phyloP scores from a whole-genome alignment of 2,113 vertebrate genomes.

The Aptenodytes forsteri region DNA sequence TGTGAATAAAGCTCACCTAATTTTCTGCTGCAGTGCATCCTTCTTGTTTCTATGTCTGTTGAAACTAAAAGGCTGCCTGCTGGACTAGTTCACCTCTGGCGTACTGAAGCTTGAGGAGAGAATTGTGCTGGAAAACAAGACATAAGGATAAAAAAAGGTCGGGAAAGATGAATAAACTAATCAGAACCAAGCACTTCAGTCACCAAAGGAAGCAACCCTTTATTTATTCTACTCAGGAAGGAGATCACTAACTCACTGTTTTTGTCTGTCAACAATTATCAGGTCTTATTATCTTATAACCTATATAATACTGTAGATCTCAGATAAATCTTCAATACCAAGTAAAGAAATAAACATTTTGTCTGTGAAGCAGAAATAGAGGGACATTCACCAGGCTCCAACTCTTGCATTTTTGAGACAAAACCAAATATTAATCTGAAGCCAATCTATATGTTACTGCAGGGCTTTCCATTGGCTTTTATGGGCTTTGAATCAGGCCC shows the following conservation, averaged over 20 bases:
- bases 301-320: neutral
- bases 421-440: neutral
- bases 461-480: neutral
- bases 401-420: neutral
- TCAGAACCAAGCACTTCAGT: neutral
- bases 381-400: neutral
- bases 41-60: neutral
- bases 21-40: constrained; percentile 16
- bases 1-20: constrained; percentile 32
- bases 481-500: neutral
- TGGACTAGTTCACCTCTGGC: neutral
- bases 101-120: neutral
- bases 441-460: neutral
- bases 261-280: neutral
- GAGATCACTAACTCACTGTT: neutral
- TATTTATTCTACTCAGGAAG: neutral
- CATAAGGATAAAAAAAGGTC: neutral
- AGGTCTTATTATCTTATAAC: neutral
- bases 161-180: neutral
- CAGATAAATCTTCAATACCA: neutral
- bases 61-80: neutral
- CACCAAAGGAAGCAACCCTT: neutral
- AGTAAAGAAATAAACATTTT: neutral
- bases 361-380: neutral
- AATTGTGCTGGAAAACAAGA: neutral